phyloP scores from a whole-genome alignment of 2,888 invertebrate genomes.

The Cryptocheilus praepositus region DNA sequence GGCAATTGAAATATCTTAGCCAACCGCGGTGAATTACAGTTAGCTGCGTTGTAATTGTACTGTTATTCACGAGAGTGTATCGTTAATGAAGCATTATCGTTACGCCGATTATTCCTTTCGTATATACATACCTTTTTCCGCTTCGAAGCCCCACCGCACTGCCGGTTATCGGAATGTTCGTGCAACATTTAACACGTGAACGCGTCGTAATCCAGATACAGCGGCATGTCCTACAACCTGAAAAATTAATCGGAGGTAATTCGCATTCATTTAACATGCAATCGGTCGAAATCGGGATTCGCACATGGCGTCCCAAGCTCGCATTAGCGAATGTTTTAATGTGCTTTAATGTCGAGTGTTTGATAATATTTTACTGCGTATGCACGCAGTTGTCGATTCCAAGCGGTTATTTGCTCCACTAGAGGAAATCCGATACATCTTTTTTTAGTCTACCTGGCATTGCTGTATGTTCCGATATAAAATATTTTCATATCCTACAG shows the following conservation, averaged over 20 bases:
- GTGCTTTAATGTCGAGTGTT: conserved; percentile 18
- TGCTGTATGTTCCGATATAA: too few relatives aligned
- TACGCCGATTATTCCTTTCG: neutral
- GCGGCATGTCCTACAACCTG: conserved; percentile 19
- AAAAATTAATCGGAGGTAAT: conserved; percentile 53
- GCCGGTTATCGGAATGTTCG: conserved; percentile 37
- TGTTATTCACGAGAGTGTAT: too few relatives aligned
- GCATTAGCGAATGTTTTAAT: conserved; percentile 17
- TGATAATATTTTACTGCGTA: neutral
- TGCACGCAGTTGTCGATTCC: too few relatives aligned
- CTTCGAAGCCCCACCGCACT: conserved; percentile 13
- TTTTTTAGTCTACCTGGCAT: too few relatives aligned
- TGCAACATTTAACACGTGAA: conserved; percentile 46
- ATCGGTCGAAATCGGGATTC: conserved; percentile 16
- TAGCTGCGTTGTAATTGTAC: too few relatives aligned
- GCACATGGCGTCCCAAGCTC: conserved; percentile 10
- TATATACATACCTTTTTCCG: conserved; percentile 10
- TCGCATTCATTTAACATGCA: conserved; percentile 45
- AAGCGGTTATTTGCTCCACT: too few relatives aligned
- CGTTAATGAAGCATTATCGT: neutral
- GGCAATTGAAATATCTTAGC: too few relatives aligned
- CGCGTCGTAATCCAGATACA: conserved; percentile 35
- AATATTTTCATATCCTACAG: too few relatives aligned
- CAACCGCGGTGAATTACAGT: too few relatives aligned
- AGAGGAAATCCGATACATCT: too few relatives aligned